Evolutionary conservation across 1,140 invertebrate genomes (phyloP).

Genomic region (Oscheius sp.): DNA sequence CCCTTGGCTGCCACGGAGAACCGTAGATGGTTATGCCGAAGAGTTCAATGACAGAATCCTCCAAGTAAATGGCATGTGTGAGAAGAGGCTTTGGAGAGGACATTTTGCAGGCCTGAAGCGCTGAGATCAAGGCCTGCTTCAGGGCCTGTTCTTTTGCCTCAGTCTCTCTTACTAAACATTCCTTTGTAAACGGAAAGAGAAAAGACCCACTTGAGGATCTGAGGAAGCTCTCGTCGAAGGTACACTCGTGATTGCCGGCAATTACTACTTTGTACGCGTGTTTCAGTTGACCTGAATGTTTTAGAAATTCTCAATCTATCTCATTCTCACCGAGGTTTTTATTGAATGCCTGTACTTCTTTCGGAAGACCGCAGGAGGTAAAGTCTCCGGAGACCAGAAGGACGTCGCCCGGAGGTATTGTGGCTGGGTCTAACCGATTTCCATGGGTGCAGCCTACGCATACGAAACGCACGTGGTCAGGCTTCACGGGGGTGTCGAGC

Average conservation of each 20-base stretch:
- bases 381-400: slow-evolving; percentile 84
- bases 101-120: slow-evolving; percentile 37
- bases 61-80: slow-evolving; percentile 76
- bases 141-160: slow-evolving; percentile 44
- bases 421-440: slow-evolving; percentile 69
- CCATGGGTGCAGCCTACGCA: slow-evolving; percentile 83
- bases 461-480: slow-evolving; percentile 68
- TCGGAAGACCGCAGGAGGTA: slow-evolving; percentile 72
- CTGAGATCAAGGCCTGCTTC: slow-evolving; percentile 42
- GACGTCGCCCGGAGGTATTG: slow-evolving; percentile 74
- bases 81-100: slow-evolving; percentile 62
- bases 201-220: slow-evolving; percentile 37
- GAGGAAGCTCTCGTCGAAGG: slow-evolving; percentile 69
- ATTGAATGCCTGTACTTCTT: slow-evolving; percentile 77
- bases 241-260: slow-evolving; percentile 81
- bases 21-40: slow-evolving; percentile 81
- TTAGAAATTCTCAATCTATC: slow-evolving; percentile 4
- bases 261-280: slow-evolving; percentile 81
- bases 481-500: slow-evolving; percentile 39
- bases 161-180: slow-evolving; percentile 28
- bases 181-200: background rate
- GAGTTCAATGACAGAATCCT: slow-evolving; percentile 71
- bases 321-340: slow-evolving; percentile 71
- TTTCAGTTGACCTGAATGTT: slow-evolving; percentile 68
- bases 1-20: slow-evolving; percentile 80